Conservation (phyloP, 2,113 vertebrate species). For the Nerophis ophidion region DNA sequence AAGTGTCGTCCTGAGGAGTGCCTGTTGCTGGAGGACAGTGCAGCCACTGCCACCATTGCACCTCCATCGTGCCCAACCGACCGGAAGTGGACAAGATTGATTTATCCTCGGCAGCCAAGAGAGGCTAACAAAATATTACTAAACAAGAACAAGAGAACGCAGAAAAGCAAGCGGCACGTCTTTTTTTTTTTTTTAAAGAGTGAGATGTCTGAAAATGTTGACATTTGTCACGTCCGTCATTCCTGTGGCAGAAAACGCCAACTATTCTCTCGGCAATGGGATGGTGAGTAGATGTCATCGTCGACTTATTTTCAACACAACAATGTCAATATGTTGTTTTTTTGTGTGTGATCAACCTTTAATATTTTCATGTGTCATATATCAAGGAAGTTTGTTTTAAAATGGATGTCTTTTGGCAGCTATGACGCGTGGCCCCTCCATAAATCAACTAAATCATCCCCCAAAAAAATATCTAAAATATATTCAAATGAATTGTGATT, state of each 20-base stretch:
- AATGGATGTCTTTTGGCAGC: too few relatives aligned
- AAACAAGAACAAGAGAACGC: not conserved
- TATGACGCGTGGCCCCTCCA: too few relatives aligned
- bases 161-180: not conserved
- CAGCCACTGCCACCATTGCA: not conserved
- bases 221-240: not conserved
- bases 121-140: not conserved
- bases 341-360: too few relatives aligned
- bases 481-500: not conserved
- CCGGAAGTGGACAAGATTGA: not conserved
- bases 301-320: not conserved
- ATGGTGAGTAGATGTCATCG: constrained; percentile 1
- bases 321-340: too few relatives aligned
- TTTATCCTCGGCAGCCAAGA: too few relatives aligned
- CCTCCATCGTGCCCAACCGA: not conserved
- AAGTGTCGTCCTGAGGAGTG: constrained; percentile 1
- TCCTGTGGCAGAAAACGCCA: constrained; percentile 1
- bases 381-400: too few relatives aligned
- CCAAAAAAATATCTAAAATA: too few relatives aligned
- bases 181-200: not conserved
- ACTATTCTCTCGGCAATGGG: not conserved
- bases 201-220: too few relatives aligned
- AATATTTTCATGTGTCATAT: too few relatives aligned
- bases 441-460: too few relatives aligned
- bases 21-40: constrained; percentile 1